Evolutionary conservation across 2,797 vertebrate species (phyloP), one percentile per base, ranked within the genome.

Genomic region (Lerista edwardsae): DNA sequence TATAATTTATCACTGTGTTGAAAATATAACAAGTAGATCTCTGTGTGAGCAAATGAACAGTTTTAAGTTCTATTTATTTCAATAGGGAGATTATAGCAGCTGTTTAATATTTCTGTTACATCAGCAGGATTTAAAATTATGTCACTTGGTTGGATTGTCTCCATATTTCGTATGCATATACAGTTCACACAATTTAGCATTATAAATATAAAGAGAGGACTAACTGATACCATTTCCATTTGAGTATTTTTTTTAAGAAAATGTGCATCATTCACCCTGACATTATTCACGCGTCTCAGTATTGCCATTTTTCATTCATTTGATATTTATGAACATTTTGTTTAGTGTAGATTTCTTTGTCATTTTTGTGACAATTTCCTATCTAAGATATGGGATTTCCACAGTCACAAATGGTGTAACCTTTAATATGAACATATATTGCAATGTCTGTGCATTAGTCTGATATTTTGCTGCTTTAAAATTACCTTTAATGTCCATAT

Each of bases 381-480:
- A 62, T 36, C 82, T 44, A 7, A 14, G 27, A 67, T 1, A 69
- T 39, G 27, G 1, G 65, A 29, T 39, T 90, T 92, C 74, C 1
- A 51, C 15, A 15, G 1, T 69, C 25, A 51, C 75, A 69, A 29
- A 80, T 80, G 23, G 12, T 74, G 47, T n/a, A n/a, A 2, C 34
- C n/a, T n/a, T n/a, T n/a, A n/a, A n/a, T n/a, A n/a, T 23, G 82
- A 69, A 75, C 44, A 80, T 41, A 0, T 8, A 73, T 0, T 39
- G 6, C 51, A 81, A 6, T 4, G 23, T 19, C 51, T 83, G 0
- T 62, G 75, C 14, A 75, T 29, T 2, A 80, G 85, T 73, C 2
- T 81, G n/a, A 75, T 29, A 41, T 61, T 81, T 91, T 91, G 17
- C 51, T 34, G 31, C 82, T 55, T 81, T 31, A 84, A 51, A 51